Conservation (phyloP, 2,888 invertebrate genomes). For the Cosmopolites sordidus region DNA sequence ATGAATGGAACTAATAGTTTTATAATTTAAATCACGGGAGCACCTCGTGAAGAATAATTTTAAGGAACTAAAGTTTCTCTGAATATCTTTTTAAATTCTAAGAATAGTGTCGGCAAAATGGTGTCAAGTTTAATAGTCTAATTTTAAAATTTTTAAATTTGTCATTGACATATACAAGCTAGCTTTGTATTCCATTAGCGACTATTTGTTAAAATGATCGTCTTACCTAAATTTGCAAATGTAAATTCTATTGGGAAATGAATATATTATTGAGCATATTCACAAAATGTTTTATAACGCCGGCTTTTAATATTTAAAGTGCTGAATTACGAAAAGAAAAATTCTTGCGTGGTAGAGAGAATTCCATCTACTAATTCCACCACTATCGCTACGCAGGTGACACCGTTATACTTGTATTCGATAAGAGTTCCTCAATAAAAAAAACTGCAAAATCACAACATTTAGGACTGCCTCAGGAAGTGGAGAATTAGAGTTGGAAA, state of each 20-base stretch:
- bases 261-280: conserved; percentile 11
- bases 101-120: conserved; percentile 4
- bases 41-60: background rate
- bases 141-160: conserved; percentile 17
- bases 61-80: conserved; percentile 13
- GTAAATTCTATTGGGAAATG: conserved; percentile 11
- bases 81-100: conserved; percentile 15
- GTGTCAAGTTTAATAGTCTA: conserved; percentile 19
- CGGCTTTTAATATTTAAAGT: no score
- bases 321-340: no score
- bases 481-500: no score
- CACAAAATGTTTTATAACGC: background rate
- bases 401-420: no score
- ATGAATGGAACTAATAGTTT: no score
- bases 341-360: no score
- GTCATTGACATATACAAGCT: conserved; percentile 22
- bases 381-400: no score
- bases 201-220: conserved; percentile 8
- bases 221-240: conserved; percentile 18
- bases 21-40: no score
- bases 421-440: no score
- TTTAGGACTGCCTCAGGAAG: no score
- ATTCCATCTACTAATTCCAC: no score
- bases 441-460: no score
- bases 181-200: conserved; percentile 17